Percentiles rank a stretch among this genome's conserved stretches.
These are phyloP conservation scores for Casuarius casuarius DNA, from an alignment of 2,113 vertebrate genomes.

Conservation along the genomic window DNA sequence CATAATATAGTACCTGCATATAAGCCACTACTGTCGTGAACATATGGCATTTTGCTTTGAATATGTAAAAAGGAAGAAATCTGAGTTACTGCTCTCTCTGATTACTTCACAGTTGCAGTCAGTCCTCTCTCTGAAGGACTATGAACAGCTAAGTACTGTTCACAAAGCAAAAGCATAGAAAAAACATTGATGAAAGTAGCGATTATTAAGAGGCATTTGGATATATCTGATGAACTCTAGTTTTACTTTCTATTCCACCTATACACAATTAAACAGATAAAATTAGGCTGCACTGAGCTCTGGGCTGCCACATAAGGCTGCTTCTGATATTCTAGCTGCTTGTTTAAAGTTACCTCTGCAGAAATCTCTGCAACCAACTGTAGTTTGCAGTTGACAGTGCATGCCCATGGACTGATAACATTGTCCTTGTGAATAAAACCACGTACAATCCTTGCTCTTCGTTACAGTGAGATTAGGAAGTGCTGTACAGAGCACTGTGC, in stretches of 20 bases:
- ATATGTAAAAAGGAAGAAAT: neutral
- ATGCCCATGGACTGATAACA: neutral
- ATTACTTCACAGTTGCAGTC: constrained; percentile 6
- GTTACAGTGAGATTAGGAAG: neutral
- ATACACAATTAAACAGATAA: constrained; percentile 33
- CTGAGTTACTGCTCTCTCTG: constrained; percentile 32
- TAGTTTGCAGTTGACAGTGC: neutral
- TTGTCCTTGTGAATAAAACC: neutral
- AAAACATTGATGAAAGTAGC: constrained; percentile 19
- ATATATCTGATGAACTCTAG: constrained; percentile 13
- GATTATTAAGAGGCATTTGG: constrained; percentile 34
- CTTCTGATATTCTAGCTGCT: neutral
- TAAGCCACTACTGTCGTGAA: neutral
- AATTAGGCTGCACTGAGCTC: neutral
- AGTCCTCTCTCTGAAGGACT: constrained; percentile 22
- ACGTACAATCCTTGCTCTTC: neutral
- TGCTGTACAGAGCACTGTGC: neutral
- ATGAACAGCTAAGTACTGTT: constrained; percentile 24
- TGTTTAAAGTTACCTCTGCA: neutral
- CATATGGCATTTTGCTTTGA: neutral
- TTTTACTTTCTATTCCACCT: constrained; percentile 20
- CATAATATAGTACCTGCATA: neutral
- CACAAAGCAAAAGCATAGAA: neutral
- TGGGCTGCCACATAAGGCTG: neutral
- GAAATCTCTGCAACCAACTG: neutral